Percentiles rank a stretch among this genome's conserved stretches.
Evolutionary conservation across 2,888 invertebrate genomes (phyloP).

Genomic region (Subacronicta megacephala): DNA sequence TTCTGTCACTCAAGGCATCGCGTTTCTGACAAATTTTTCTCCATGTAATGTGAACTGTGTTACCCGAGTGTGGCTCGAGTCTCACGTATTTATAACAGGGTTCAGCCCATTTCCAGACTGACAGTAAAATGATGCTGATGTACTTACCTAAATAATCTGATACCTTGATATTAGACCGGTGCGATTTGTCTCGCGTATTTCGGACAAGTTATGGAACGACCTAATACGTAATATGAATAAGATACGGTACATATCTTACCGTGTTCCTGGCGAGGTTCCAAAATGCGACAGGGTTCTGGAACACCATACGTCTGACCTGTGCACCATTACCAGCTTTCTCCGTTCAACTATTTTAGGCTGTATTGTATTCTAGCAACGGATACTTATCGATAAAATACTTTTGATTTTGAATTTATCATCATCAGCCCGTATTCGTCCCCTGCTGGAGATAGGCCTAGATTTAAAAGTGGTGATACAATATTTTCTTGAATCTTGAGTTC

Average conservation of each 20-base stretch:
- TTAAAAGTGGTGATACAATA: too few species aligned
- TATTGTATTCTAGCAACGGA: not conserved
- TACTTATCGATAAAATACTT: too few species aligned
- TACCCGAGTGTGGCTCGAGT: slow-evolving; percentile 75
- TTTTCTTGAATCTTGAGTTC: too few species aligned
- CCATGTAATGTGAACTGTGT: slow-evolving; percentile 73
- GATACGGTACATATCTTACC: slow-evolving; percentile 39
- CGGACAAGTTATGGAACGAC: slow-evolving; percentile 34
- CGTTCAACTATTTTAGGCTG: slow-evolving; percentile 31
- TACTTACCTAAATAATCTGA: slow-evolving; percentile 63
- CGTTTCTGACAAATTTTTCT: slow-evolving; percentile 81
- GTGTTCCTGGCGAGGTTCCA: slow-evolving; percentile 47
- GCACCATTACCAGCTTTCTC: slow-evolving; percentile 40
- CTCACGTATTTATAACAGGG: slow-evolving; percentile 79
- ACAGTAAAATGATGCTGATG: slow-evolving; percentile 75
- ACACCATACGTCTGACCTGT: slow-evolving; percentile 41
- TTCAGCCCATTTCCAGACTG: slow-evolving; percentile 73
- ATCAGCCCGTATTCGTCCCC: too few species aligned
- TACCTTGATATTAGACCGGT: slow-evolving; percentile 55
- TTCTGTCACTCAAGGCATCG: slow-evolving; percentile 82
- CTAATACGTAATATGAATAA: slow-evolving; percentile 52
- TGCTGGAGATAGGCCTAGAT: too few species aligned
- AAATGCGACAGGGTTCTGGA: slow-evolving; percentile 36
- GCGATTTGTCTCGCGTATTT: slow-evolving; percentile 42
- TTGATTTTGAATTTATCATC: too few species aligned